Base-by-base conservation (phyloP, 2,797 vertebrate genomes). In the Onychomys leucogaster region DNA sequence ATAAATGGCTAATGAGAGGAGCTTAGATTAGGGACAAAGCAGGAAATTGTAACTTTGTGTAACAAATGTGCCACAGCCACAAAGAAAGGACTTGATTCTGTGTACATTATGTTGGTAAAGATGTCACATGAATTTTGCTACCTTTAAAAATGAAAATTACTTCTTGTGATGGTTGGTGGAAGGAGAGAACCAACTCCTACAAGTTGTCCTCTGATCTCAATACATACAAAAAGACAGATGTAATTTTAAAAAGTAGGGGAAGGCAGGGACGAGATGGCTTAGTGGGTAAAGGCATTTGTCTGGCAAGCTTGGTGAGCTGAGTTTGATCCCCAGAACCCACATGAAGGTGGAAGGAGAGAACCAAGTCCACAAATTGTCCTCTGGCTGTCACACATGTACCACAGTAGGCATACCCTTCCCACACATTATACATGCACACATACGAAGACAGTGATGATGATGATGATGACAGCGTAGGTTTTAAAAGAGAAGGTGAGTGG, bases 81-180 rank as follows among this genome's bases (percentile, higher is more conserved):
- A 41, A 88, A 91, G 95, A 89, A 85, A 89, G 43, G 34, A 71
- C 67, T 85, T 84, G 69, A 23, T 78, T 94, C 80, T 85, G 69
- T 55, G 67, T 14, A 43, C 49, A 89, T 80, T 76, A 83, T n/a
- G n/a, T 3, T 78, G 37, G 49, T 71, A 90, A 67, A 94, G 32
- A 55, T 89, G 89, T 57, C 49, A 59, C 9, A 61, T 23, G 23
- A 32, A 21, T 59, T 59, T n/a, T 71, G 46, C 43, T 57, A 63
- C n/a, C 34, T 88, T 86, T 71, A 25, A 88, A 90, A 92, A 85
- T 49, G 57, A 86, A 94, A 93, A 90, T 77, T 34, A 90, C 52
- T 88, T 65, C 32, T 90, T 78, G 59, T 63, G 59, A n/a, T 90
- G 57, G 59, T 52, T 78, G 14, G 21, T 90, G 32, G 23, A 82